Conservation (phyloP, 1,140 invertebrate genomes). For the Drosophila lowei region DNA sequence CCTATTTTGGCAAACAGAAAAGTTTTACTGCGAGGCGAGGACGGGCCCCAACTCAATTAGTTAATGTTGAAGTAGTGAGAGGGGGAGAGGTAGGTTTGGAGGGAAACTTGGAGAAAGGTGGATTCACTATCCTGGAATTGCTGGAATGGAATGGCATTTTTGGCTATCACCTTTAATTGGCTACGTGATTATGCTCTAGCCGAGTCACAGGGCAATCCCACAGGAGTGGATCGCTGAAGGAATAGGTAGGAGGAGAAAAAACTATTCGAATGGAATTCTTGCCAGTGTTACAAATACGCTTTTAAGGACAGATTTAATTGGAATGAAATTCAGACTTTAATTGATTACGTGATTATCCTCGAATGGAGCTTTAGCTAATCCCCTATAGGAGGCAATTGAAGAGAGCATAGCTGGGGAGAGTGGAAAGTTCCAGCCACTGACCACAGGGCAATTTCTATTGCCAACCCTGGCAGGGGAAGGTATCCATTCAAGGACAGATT, state of each 20-base stretch:
- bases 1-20: constrained; percentile 21
- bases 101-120: too few relatives aligned
- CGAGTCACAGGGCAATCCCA: constrained; percentile 8
- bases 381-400: too few relatives aligned
- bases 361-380: too few relatives aligned
- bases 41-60: constrained; percentile 41
- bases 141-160: constrained; percentile 19
- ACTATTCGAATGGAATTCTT: too few relatives aligned
- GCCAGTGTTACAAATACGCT: too few relatives aligned
- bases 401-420: too few relatives aligned
- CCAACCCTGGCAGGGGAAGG: neutral
- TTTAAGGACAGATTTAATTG: too few relatives aligned
- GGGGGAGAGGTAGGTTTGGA: constrained; percentile 11
- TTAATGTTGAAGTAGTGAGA: constrained; percentile 31
- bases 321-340: too few relatives aligned
- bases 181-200: constrained; percentile 41
- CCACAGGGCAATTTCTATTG: neutral
- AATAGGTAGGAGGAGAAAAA: neutral
- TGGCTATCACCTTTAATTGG: constrained; percentile 52
- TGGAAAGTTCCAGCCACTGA: too few relatives aligned
- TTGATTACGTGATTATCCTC: too few relatives aligned
- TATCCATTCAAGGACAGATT: constrained; percentile 4
- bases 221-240: constrained; percentile 1
- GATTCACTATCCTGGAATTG: constrained; percentile 40
- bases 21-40: constrained; percentile 40